A percentile compares a stretch with the other conserved stretches of the same genome.
These are phyloP conservation scores for Aviceda subcristata DNA, from an alignment of 2,113 vertebrate species.

Conservation along the genomic window DNA sequence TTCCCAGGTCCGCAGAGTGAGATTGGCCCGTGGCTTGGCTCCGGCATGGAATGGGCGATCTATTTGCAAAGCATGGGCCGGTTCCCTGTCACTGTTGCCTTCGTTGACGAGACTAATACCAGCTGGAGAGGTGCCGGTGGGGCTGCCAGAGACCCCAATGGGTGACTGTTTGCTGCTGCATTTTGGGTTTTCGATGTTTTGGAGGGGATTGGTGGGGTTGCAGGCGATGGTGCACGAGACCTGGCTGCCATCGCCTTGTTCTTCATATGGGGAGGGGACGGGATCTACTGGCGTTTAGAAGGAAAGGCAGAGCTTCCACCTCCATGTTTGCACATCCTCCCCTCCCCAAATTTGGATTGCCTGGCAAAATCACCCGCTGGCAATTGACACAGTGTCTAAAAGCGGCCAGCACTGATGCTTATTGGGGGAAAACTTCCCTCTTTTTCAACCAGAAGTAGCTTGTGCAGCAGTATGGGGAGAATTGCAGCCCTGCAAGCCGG, in stretches of 20 bases:
- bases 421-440: background rate
- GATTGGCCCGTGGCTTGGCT: background rate
- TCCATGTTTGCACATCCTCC: background rate
- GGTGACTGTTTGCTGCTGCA: accelerated
- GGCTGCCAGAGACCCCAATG: accelerated
- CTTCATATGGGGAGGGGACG: accelerated
- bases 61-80: background rate
- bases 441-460: background rate
- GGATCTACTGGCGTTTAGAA: background rate
- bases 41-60: background rate
- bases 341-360: background rate
- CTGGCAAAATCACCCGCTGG: background rate
- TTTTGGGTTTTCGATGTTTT: background rate
- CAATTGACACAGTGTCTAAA: accelerated
- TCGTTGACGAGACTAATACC: background rate
- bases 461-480: accelerated
- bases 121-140: background rate
- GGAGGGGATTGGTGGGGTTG: background rate
- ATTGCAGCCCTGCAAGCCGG: accelerated
- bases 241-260: background rate
- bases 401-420: background rate
- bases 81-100: background rate
- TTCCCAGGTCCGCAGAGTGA: background rate
- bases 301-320: background rate
- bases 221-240: too few species aligned